Conservation (phyloP, 2,113 vertebrate species). For the Bungarus multicinctus region DNA sequence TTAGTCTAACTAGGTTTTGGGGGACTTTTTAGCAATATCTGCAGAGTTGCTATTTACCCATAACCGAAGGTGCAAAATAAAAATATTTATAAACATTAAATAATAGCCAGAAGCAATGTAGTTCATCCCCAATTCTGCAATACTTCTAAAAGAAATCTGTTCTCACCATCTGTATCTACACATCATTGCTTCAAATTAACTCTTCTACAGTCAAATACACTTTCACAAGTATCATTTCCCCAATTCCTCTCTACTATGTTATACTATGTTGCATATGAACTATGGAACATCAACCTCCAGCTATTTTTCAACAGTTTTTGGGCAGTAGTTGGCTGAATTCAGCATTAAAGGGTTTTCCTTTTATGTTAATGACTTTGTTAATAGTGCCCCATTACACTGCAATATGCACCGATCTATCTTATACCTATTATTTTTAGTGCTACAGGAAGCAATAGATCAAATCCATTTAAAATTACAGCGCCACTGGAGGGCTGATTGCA, state of each 20-base stretch:
- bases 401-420: conserved; percentile 16
- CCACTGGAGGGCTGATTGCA: not conserved
- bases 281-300: not conserved
- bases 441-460: conserved; percentile 27
- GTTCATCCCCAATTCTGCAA: not conserved
- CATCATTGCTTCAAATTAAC: not conserved
- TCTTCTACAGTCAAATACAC: not conserved
- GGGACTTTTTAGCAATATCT: not conserved
- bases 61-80: not conserved
- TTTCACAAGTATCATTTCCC: not conserved
- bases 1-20: not conserved
- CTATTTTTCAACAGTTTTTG: not conserved
- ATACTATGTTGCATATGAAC: not conserved
- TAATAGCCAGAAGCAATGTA: not conserved
- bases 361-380: conserved; percentile 26
- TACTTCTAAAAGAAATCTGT: not conserved
- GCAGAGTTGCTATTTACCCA: not conserved
- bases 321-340: conserved; percentile 9
- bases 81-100: not conserved
- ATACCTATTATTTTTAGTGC: conserved; percentile 8
- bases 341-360: conserved; percentile 23
- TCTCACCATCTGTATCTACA: too few relatives aligned
- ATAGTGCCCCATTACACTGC: conserved; percentile 27
- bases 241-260: not conserved
- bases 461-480: conserved; percentile 16